Evolutionary conservation across 2,797 vertebrate genomes (phyloP).

Genomic region (Sternarchorhynchus goeldii): DNA sequence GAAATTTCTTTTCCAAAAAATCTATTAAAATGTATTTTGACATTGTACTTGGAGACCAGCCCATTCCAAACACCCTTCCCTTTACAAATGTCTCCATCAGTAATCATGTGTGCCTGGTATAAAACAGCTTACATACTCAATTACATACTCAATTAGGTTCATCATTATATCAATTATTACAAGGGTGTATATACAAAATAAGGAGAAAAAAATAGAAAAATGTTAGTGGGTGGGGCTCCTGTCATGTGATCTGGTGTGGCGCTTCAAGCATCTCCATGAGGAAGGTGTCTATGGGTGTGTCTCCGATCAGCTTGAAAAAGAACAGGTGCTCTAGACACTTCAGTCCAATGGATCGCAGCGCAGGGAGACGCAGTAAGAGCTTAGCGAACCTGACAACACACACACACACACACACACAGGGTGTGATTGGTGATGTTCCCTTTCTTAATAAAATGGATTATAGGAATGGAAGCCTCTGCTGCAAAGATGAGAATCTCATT

Average conservation of each 20-base stretch:
- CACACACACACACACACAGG: constrained; percentile 14
- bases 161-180: constrained; percentile 69
- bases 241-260: constrained; percentile 87
- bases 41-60: constrained; percentile 46
- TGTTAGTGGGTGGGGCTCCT: constrained; percentile 48
- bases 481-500: too few species aligned
- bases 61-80: constrained; percentile 51
- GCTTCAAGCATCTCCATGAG: constrained; percentile 99
- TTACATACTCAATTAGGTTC: constrained; percentile 69
- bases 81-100: constrained; percentile 59
- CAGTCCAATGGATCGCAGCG: constrained; percentile 91
- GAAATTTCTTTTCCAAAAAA: constrained; percentile 58
- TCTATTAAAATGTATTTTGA: constrained; percentile 69
- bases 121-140: constrained; percentile 67
- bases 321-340: constrained; percentile 97
- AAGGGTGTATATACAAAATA: constrained; percentile 73
- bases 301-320: constrained; percentile 97
- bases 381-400: constrained; percentile 84
- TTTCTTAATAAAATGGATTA: too few species aligned
- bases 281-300: constrained; percentile 97
- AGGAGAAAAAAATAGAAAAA: constrained; percentile 10
- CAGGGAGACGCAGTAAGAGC: constrained; percentile 89
- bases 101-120: constrained; percentile 71
- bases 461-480: too few species aligned
- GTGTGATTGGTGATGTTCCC: too few species aligned